phyloP scores from a whole-genome alignment of 2,113 vertebrate genomes.

The Amazona vittata region DNA sequence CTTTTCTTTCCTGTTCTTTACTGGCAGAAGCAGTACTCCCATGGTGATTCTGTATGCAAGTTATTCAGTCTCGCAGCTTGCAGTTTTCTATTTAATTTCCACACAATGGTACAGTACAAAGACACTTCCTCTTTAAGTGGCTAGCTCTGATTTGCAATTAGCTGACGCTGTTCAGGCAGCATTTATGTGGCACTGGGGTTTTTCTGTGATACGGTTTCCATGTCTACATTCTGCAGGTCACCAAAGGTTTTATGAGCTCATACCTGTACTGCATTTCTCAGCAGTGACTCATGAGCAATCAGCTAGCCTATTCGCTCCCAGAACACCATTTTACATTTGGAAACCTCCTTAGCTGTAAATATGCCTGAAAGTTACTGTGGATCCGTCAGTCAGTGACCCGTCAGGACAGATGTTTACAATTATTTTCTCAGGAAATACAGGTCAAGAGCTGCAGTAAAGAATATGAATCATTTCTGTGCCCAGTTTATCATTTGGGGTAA shows the following conservation, averaged over 20 bases:
- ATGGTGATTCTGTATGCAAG: not conserved
- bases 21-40: not conserved
- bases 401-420: conserved; percentile 33
- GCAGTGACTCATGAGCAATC: not conserved
- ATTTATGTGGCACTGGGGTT: conserved; percentile 23
- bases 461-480: not conserved
- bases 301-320: not conserved
- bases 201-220: not conserved
- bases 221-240: not conserved
- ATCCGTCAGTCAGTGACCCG: not conserved
- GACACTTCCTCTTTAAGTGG: not conserved
- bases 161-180: not conserved
- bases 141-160: conserved; percentile 20
- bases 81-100: not conserved
- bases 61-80: not conserved
- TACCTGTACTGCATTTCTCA: conserved; percentile 53
- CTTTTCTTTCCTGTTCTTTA: not conserved
- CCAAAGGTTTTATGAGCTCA: conserved; percentile 32
- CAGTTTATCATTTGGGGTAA: not conserved
- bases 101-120: not conserved
- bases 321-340: conserved; percentile 11
- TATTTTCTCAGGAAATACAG: not conserved
- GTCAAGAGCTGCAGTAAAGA: not conserved
- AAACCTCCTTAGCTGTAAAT: conserved; percentile 28
- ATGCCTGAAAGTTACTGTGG: not conserved